phyloP scores from a whole-genome alignment of 2,888 invertebrate genomes.

The Eupeodes latifasciatus region DNA sequence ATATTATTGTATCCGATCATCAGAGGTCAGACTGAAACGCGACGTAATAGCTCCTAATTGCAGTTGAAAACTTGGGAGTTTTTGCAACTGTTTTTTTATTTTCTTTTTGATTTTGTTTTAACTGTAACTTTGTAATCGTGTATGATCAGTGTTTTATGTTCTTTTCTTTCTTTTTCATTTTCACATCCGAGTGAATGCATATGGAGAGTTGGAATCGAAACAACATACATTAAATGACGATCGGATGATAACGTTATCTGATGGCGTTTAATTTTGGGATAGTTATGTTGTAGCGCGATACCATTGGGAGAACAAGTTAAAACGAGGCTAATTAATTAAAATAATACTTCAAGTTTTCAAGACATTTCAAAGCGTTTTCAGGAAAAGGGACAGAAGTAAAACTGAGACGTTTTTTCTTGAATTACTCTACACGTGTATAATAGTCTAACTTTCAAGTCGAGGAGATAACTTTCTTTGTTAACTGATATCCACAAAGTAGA shows the following conservation, averaged over 20 bases:
- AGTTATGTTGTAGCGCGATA: not conserved
- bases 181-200: not conserved
- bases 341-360: not conserved
- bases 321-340: not conserved
- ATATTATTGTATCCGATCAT: conserved; percentile 50
- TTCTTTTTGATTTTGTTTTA: conserved; percentile 13
- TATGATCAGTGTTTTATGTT: conserved; percentile 51
- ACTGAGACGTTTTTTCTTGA: no score
- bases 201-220: conserved; percentile 16
- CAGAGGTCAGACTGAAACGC: conserved; percentile 64
- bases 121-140: conserved; percentile 25
- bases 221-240: conserved; percentile 16
- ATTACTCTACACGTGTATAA: no score
- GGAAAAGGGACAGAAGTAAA: no score
- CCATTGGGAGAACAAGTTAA: not conserved
- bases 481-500: no score
- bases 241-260: conserved; percentile 4
- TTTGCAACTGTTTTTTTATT: conserved; percentile 60
- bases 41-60: conserved; percentile 74
- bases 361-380: no score
- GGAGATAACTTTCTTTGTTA: no score
- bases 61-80: conserved; percentile 63
- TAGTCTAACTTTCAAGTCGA: no score
- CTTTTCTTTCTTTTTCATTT: not conserved
- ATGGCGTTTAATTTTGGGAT: not conserved